Evolutionary conservation across 2,888 invertebrate genomes (phyloP), one percentile per base, ranked within the genome.

Genomic region (Nysson spinosus): DNA sequence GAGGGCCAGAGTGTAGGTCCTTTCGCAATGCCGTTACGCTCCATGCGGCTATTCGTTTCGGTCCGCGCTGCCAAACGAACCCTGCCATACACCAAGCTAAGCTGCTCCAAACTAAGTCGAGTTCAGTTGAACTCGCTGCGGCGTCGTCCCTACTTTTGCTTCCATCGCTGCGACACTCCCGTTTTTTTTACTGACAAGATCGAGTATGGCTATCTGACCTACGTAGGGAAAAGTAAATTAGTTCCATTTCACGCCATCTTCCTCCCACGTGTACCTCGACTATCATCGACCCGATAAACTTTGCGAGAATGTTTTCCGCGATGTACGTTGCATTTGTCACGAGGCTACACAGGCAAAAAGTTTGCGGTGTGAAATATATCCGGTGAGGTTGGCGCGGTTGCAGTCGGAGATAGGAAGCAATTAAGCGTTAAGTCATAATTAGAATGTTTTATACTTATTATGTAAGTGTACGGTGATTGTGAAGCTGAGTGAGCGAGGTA

Each of bases 171-270:
- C 24, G 20, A 16, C 4, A 9, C 12, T 35, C 20, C 20, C 14
- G 26, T 28, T 65, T 57, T 46, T 52, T 54, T 47, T 30, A 28
- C 26, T 12, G 49, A 32, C 49, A 51, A 73, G 69, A 72, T 74
- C 62, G 64, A 75, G 71, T 47, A 30, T 19, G 32, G 37, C 39
- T 28, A 71, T 64, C 30, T 40, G 20, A 2, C 35, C 16, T 32
- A 32, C 43, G 11, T 34, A 24, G 42, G 28, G 24, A n/a, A 39
- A 49, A 61, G 35, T 57, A 69, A 75, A 75, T 75, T 75, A 75
- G 69, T 57, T 56, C 56, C 60, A 58, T 72, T 69, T 72, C 58
- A 65, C 55, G 60, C 24, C 61, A 32, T 47, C 64, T 69, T 57
- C 54, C 46, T 52, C 26, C 46, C 52, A 54, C 17, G 42, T 47